phyloP scores from a whole-genome alignment of 2,113 vertebrate species.

The Menura novaehollandiae region DNA sequence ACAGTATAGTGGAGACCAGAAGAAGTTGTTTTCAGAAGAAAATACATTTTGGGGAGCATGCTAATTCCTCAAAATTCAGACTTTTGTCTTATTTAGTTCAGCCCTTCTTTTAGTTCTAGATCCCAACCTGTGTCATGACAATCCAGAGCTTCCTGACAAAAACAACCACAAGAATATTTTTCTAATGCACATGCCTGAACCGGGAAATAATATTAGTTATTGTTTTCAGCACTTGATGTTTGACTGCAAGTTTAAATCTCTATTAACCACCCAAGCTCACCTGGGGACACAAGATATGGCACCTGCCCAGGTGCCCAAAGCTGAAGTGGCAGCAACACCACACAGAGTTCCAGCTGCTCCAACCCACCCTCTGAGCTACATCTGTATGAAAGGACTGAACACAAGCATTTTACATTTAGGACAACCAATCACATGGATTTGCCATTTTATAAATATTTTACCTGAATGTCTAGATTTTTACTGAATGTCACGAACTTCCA shows the following conservation, averaged over 20 bases:
- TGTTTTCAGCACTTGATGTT: not conserved
- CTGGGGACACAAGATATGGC: fast-evolving
- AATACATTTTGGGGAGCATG: not conserved
- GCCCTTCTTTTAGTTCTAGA: not conserved
- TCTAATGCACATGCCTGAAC: not conserved
- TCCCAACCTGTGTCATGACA: not conserved
- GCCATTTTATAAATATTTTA: not conserved
- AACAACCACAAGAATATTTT: not conserved
- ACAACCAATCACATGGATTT: not conserved
- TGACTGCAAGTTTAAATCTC: not conserved
- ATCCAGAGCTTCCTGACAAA: not conserved
- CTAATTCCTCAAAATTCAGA: not conserved
- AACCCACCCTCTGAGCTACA: slow-evolving; percentile 27
- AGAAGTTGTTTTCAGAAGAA: not conserved
- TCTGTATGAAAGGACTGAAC: not conserved
- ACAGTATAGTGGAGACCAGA: not conserved
- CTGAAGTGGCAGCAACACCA: not conserved
- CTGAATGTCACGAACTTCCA: not conserved
- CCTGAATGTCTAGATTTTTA: not conserved
- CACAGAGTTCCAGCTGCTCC: not conserved
- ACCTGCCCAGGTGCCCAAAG: not conserved
- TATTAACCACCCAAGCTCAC: not conserved
- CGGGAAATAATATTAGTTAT: not conserved
- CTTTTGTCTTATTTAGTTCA: not conserved
- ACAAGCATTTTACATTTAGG: not conserved